A percentile compares a stretch with the other conserved stretches of the same genome.
phyloP scores from a whole-genome alignment of 2,113 vertebrate genomes.

The Turnix velox region DNA sequence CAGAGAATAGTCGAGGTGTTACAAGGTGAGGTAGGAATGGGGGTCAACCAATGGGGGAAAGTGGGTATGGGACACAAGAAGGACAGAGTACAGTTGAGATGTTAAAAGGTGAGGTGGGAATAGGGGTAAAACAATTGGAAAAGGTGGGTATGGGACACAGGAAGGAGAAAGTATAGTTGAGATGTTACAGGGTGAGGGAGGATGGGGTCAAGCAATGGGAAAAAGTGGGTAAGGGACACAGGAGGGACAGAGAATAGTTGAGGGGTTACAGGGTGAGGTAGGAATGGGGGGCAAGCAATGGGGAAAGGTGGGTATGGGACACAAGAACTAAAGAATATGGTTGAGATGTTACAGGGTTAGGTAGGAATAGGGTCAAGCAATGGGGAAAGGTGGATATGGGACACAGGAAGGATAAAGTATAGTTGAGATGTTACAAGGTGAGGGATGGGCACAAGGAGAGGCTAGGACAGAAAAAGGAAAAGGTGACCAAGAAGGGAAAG shows the following conservation, averaged over 20 bases:
- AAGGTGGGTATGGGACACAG: constrained; percentile 70
- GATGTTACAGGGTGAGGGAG: too few relatives aligned
- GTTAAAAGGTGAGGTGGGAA: not conserved
- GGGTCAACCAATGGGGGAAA: constrained; percentile 91
- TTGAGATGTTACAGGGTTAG: too few relatives aligned
- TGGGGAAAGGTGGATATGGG: not conserved
- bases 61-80: constrained; percentile 90
- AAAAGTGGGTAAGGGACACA: not conserved
- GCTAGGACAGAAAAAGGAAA: not conserved
- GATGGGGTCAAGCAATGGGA: not conserved
- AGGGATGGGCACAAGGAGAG: rapidly evolving
- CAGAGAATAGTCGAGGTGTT: not conserved
- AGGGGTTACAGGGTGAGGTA: not conserved
- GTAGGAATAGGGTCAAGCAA: not conserved
- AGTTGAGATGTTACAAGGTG: not conserved
- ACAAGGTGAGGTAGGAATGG: constrained; percentile 20
- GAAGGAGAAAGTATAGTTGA: not conserved
- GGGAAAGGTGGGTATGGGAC: too few relatives aligned
- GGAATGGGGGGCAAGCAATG: too few relatives aligned
- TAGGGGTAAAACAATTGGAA: not conserved
- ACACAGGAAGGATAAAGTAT: not conserved
- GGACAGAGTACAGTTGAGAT: constrained; percentile 75
- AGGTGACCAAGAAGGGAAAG: not conserved
- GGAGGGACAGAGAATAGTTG: not conserved
- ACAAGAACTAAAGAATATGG: too few relatives aligned